Evolutionary conservation across 2,888 invertebrate species (phyloP), one percentile per base, ranked within the genome.

Genomic region (Silvanus unidentatus): DNA sequence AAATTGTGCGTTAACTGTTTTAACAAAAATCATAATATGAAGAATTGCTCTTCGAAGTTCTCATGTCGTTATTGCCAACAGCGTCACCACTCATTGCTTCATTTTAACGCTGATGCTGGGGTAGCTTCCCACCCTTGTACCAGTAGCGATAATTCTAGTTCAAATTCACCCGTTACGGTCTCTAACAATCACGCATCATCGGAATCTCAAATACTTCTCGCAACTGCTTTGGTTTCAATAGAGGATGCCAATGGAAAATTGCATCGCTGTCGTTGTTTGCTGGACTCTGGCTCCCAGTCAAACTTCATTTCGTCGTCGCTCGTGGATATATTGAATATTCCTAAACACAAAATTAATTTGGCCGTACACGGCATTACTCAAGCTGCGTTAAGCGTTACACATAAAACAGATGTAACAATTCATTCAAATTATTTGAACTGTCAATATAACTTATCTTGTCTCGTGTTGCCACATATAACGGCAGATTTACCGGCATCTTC

Each of bases 61-160:
- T 14, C 35, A 16, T 53, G 49, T 38, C 39, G 36, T 36, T 30
- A 40, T 12, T 53, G 51, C 39, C 12, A 40, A 2, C 41, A 39
- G 46, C 30, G 16, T 16, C 47, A 47, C 27, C 51, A 53, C 35
- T 39, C 46, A 8, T 16, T 47, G 11, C 11, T 44, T 13, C 48
- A 48, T 28, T 10, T 37, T 22, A 12, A 39, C n/a, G n/a, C n/a
- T n/a, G n/a, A n/a, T n/a, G n/a, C n/a, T n/a, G n/a, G n/a, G n/a
- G n/a, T n/a, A n/a, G n/a, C n/a, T n/a, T n/a, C n/a, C n/a, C n/a
- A n/a, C n/a, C n/a, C n/a, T n/a, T n/a, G n/a, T n/a, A n/a, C n/a
- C n/a, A n/a, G n/a, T n/a, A 32, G 3, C 3, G n/a, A 3, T 3
- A 32, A n/a, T 32, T 5, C 3, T 32, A 32, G 4, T 8, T 32